A percentile compares a stretch with the other conserved stretches of the same genome.
phyloP scores from a whole-genome alignment of 2,888 invertebrate genomes.

The Callyntrura guangdongensis region DNA sequence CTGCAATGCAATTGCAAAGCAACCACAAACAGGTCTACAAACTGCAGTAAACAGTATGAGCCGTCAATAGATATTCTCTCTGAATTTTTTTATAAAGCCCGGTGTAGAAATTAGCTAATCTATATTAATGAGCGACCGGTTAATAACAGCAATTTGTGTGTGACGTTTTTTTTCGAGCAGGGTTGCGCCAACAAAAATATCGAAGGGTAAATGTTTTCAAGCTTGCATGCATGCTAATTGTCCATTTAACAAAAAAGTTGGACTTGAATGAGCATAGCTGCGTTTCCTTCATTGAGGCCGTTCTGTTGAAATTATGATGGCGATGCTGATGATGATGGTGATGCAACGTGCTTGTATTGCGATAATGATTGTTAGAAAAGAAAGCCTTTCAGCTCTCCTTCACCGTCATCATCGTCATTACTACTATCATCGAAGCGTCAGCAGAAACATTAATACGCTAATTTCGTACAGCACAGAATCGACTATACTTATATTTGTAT shows the following conservation, averaged over 20 bases:
- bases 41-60: background rate
- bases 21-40: background rate
- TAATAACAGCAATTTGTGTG: conserved; percentile 67
- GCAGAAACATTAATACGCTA: conserved; percentile 41
- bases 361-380: conserved; percentile 60
- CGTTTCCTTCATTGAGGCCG: background rate
- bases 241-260: conserved; percentile 54
- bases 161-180: conserved; percentile 58
- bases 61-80: background rate
- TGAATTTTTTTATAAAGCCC: conserved; percentile 21
- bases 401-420: conserved; percentile 73
- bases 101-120: conserved; percentile 75
- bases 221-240: conserved; percentile 76
- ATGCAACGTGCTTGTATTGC: conserved; percentile 54
- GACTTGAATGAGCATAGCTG: background rate
- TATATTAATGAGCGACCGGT: conserved; percentile 69
- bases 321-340: conserved; percentile 26
- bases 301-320: conserved; percentile 54
- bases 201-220: conserved; percentile 55
- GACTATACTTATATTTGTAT: background rate
- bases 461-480: conserved; percentile 10
- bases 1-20: too few relatives aligned
- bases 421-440: conserved; percentile 69
- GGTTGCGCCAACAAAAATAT: conserved; percentile 34
- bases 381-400: conserved; percentile 62